Evolutionary conservation across 2,113 vertebrate species (phyloP).

Genomic region (Muntiacus reevesi): DNA sequence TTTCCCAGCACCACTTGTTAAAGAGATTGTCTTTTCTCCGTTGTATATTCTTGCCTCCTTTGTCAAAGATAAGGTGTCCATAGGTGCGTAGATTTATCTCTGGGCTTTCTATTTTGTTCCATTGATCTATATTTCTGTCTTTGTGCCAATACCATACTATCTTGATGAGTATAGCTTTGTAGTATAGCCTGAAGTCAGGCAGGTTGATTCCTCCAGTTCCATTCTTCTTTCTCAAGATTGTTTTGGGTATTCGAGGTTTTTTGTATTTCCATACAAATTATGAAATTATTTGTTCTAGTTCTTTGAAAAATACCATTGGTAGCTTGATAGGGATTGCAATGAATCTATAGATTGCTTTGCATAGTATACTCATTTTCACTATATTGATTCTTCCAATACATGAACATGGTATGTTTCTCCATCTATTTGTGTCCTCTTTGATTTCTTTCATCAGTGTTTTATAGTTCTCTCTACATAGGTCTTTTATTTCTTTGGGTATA

Average conservation of each 20-base stretch:
- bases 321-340: not conserved
- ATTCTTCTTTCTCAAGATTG: not conserved
- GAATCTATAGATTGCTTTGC: not conserved
- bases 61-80: not conserved
- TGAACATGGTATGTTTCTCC: not conserved
- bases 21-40: not conserved
- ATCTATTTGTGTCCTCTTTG: not conserved
- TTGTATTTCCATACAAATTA: not conserved
- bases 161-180: too few species aligned
- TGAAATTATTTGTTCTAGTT: not conserved
- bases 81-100: not conserved
- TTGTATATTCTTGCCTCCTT: not conserved
- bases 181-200: not conserved
- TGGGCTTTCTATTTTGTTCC: not conserved
- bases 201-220: not conserved
- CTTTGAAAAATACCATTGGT: not conserved
- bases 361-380: not conserved
- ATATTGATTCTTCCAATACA: not conserved
- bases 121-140: not conserved
- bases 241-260: not conserved
- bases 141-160: not conserved
- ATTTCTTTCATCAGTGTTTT: not conserved
- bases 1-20: not conserved
- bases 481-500: not conserved
- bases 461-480: not conserved